phyloP scores from a whole-genome alignment of 2,113 vertebrate species.

The Nicator chloris region DNA sequence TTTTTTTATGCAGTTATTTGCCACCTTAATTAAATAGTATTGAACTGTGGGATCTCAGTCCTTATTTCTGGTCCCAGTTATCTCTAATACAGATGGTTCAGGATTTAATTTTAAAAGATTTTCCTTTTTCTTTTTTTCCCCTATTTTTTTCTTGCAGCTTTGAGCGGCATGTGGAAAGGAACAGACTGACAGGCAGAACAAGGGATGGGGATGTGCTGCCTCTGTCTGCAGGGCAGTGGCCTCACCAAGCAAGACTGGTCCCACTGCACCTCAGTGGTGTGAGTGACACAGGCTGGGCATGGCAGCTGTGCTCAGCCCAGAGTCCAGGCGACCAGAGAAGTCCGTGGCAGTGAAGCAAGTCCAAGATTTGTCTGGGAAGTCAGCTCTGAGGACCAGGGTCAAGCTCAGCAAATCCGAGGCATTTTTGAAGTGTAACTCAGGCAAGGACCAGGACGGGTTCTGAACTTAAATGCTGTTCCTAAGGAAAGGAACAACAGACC shows the following conservation, averaged over 20 bases:
- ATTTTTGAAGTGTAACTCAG: neutral
- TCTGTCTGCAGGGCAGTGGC: neutral
- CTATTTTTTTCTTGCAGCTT: neutral
- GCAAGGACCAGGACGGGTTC: neutral
- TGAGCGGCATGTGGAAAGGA: neutral
- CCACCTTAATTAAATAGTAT: neutral
- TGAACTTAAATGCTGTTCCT: neutral
- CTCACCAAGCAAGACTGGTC: neutral
- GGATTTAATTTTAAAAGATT: neutral
- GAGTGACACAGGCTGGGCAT: neutral
- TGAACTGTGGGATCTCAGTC: neutral
- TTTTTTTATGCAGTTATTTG: neutral
- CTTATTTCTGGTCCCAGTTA: neutral
- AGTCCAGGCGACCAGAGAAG: neutral
- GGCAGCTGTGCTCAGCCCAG: neutral
- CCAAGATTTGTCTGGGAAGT: neutral
- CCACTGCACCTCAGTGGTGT: no score
- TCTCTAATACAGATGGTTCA: neutral
- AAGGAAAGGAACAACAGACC: neutral
- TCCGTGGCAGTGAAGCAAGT: neutral
- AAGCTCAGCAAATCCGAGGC: neutral
- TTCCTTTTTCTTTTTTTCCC: neutral
- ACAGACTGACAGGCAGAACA: neutral
- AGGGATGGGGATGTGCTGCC: rapidly evolving
- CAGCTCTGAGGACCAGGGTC: neutral